These are phyloP conservation scores for Erebia palarica DNA, from an alignment of 2,888 invertebrate genomes.

Conservation along the genomic window DNA sequence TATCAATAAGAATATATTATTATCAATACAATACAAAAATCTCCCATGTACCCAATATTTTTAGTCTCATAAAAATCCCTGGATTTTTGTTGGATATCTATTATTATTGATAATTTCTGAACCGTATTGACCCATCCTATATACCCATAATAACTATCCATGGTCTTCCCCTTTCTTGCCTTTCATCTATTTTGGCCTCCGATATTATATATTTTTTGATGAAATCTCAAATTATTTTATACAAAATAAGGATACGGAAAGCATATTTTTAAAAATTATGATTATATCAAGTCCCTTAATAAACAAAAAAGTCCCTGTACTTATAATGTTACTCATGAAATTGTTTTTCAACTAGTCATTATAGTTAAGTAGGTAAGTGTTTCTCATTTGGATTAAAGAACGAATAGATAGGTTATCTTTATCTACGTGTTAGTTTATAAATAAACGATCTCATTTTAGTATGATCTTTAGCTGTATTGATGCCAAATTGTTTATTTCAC, in stretches of 20 bases:
- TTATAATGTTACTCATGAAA: slow-evolving; percentile 12
- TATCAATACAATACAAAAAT: not conserved
- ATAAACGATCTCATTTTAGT: slow-evolving; percentile 39
- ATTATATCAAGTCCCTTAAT: not conserved
- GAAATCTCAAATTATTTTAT: not conserved
- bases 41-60: not conserved
- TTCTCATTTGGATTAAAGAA: not conserved
- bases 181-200: too few species aligned
- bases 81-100: not conserved
- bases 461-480: slow-evolving; percentile 28
- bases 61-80: not conserved
- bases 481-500: slow-evolving; percentile 40
- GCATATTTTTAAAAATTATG: not conserved
- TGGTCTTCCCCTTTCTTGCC: too few species aligned
- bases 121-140: too few species aligned
- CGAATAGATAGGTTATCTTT: not conserved
- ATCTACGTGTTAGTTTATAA: slow-evolving; percentile 13
- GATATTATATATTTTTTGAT: not conserved
- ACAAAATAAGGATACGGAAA: not conserved
- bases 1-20: not conserved
- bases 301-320: not conserved
- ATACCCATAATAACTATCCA: too few species aligned
- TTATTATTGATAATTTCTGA: too few species aligned
- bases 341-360: slow-evolving; percentile 21
- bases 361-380: slow-evolving; percentile 8